Base-by-base conservation (phyloP, 2,888 invertebrate species). In the Megalurothrips usitatus region DNA sequence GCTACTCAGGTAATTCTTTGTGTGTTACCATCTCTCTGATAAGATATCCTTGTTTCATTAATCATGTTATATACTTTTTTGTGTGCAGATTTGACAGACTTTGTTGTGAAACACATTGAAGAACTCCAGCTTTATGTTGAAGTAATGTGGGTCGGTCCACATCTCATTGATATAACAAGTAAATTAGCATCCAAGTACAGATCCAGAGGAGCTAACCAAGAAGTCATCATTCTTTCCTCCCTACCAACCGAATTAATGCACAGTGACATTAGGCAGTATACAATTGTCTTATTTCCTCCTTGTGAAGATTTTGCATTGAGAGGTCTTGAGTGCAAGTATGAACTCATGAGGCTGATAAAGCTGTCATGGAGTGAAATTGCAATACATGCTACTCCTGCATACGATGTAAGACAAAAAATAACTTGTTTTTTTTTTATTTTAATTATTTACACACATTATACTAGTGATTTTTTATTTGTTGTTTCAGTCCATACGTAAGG, bases 81-180 rank as follows among this genome's bases (percentile, higher is more conserved):
- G 12, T 34, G 81, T 49, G 14, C 80, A 81, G 81, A 81, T 17
- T 23, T 75, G 80, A 90, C 91, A 0, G 85, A 86, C 9, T 92
- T 91, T 84, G 88, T 92, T 2, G 87, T 88, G 79, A 85, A 89
- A 0, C 92, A 94, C 84, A 92, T 94, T 75, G 86, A 89, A 17
- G 88, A 90, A 81, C 87, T 91, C 80, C 87, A 89, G 52, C 87
- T 94, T 19, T 90, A 89, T 82, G 91, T 94, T 0, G 91, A 91
- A 85, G 91, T 94, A 0, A 88, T 91, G 9, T 94, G 93, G 93
- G 87, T 94, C 19, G 94, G 93, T 0, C 86, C 88, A 0, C 87
- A 91, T 83, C 87, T 94, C 79, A 87, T 86, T 81, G 82, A 86
- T 9, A 87, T 88, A 0, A 85, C 89, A 0, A 85, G 86, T 19